phyloP scores from a whole-genome alignment of 2,888 invertebrate genomes.

The Labia minor region DNA sequence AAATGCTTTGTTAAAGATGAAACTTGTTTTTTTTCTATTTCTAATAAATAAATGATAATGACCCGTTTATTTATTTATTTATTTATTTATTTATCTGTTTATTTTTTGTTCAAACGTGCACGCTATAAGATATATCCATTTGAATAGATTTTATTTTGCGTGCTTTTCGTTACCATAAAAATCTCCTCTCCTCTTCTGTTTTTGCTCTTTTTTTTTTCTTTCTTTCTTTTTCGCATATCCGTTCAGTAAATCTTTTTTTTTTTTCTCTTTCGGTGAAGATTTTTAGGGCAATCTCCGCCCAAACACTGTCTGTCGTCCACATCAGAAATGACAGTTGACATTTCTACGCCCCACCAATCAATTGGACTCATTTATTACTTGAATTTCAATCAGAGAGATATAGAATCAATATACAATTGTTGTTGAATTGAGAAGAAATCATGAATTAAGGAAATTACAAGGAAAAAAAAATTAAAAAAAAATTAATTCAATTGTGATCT shows the following conservation, averaged over 20 bases:
- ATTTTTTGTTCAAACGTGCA: background rate
- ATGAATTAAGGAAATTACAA: too few species aligned
- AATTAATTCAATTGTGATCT: too few species aligned
- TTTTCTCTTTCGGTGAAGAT: background rate
- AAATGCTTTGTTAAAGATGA: too few species aligned
- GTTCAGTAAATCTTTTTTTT: constrained; percentile 3
- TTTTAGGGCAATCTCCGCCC: background rate
- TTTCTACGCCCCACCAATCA: background rate
- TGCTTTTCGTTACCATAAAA: constrained; percentile 1
- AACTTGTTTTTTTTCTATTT: background rate
- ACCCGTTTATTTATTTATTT: too few species aligned
- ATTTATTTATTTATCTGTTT: background rate
- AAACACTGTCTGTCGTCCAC: background rate
- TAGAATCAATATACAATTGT: too few species aligned
- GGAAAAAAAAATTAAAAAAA: too few species aligned
- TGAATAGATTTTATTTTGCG: constrained; percentile 13
- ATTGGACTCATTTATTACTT: background rate
- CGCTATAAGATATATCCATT: constrained; percentile 4
- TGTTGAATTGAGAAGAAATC: too few species aligned
- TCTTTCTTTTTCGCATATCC: background rate
- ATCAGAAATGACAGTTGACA: background rate
- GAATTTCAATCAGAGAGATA: background rate
- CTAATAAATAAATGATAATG: background rate
- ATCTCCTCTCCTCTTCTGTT: background rate
- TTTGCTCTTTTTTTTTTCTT: background rate